Percentiles rank a stretch among this genome's conserved stretches.
Evolutionary conservation across 2,797 vertebrate genomes (phyloP).

Genomic region (Sebastes itinus): DNA sequence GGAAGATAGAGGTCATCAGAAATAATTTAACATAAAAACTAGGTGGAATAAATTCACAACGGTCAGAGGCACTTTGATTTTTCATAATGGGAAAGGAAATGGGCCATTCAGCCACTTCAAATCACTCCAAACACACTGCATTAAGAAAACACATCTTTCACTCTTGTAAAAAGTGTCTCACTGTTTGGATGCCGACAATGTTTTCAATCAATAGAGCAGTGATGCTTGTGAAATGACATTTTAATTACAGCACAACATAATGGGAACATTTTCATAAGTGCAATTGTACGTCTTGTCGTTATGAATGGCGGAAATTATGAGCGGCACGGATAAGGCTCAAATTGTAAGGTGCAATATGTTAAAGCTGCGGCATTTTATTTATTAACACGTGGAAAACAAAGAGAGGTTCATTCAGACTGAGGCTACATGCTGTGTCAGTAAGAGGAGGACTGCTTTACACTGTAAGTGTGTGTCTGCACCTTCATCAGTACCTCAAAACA

Average conservation of each 20-base stretch:
- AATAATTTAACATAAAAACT: conserved; percentile 28
- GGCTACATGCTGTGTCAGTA: background rate
- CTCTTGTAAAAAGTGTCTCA: conserved; percentile 6
- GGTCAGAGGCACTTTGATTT: conserved; percentile 19
- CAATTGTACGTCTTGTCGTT: background rate
- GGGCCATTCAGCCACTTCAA: conserved; percentile 20
- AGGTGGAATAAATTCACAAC: conserved; percentile 10
- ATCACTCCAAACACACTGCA: conserved; percentile 16
- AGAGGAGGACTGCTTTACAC: background rate
- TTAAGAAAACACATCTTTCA: conserved; percentile 20
- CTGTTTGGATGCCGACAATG: background rate
- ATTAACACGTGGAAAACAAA: background rate
- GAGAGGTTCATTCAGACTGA: background rate
- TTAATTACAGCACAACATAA: conserved; percentile 21
- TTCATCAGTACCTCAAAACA: background rate
- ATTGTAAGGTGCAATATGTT: background rate
- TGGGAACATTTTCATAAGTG: conserved; percentile 1
- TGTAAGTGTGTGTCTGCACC: background rate
- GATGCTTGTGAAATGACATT: conserved; percentile 18
- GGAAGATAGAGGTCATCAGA: conserved; percentile 28
- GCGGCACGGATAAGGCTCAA: background rate
- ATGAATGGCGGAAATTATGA: background rate
- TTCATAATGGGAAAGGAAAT: conserved; percentile 34
- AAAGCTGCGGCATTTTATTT: background rate
- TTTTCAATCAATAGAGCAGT: conserved; percentile 23